Base-by-base conservation (phyloP, 2,797 vertebrate genomes). In the Aplochiton taeniatus region DNA sequence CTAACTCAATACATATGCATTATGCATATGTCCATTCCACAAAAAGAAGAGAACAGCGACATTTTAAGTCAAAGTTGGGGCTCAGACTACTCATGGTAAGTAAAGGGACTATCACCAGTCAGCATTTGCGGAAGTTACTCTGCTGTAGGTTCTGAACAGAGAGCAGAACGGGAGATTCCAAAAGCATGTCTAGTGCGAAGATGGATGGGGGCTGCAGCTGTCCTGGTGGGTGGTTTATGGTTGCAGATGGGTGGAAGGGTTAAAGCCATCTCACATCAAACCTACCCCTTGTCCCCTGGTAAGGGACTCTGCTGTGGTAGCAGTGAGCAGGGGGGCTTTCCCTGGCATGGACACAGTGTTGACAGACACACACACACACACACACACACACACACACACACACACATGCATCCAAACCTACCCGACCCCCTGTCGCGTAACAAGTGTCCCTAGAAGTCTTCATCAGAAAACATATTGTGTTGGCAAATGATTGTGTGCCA, bases 401-500 rank as follows among this genome's bases (percentile, higher is more conserved):
- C 31, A 31, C 31, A 31, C 31, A 31, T 6, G 6, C 31, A 31
- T 6, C 31, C 31, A 31, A 31, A 31, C 6, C 31, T 6, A 31
- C 31, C 31, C 31, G 6, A 31, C 31, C 31, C 31, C 31, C 31
- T 31, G 31, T 31, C 8, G 18, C 19, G 11, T 19, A 17, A 31
- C 52, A 54, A 54, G 18, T 20, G 16, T 11, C 17, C 18, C 16
- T 19, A 10, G 19, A 19, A 19, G 52, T 17, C 18, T 20, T 4
- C 17, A 20, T 9, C 52, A 54, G 52, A 31, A 31, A 31, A 31
- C 31, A 3, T 3, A 2, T 31, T 31, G 6, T 31, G 31, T 31
- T 31, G 2, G 31, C 31, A 31, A 31, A 31, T 78, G 63, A 68
- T 58, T 59, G 47, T 70, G 72, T 72, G 68, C 80, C 57, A 60